These are phyloP conservation scores for Pangasius sanitwongsei DNA, from an alignment of 2,797 vertebrate species.

Conservation along the genomic window DNA sequence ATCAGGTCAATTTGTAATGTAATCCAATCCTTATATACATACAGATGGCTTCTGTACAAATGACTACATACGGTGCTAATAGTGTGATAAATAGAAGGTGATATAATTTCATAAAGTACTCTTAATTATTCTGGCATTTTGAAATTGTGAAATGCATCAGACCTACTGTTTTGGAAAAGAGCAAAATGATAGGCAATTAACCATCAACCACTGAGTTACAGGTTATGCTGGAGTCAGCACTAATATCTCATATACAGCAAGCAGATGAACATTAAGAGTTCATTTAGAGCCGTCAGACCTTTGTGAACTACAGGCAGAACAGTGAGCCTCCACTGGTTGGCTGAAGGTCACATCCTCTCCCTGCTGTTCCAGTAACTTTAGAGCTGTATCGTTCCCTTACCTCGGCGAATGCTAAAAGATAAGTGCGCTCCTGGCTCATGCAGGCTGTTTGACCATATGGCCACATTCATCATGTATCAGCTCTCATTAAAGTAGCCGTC, in stretches of 20 bases:
- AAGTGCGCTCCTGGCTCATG: constrained; percentile 69
- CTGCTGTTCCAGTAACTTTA: constrained; percentile 65
- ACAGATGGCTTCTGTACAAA: not conserved
- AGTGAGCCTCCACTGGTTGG: constrained; percentile 64
- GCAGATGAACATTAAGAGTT: constrained; percentile 54
- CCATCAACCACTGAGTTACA: constrained; percentile 30
- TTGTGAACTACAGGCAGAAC: constrained; percentile 52
- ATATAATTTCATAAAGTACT: not conserved
- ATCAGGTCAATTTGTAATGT: not conserved
- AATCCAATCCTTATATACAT: not conserved
- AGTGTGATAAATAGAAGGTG: not conserved
- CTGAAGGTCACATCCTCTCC: constrained; percentile 73
- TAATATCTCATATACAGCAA: constrained; percentile 32
- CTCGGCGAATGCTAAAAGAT: constrained; percentile 64
- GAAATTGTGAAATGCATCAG: constrained; percentile 14
- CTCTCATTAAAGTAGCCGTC: constrained; percentile 81
- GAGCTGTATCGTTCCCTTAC: constrained; percentile 67
- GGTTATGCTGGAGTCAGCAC: constrained; percentile 34
- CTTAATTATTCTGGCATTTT: constrained; percentile 19
- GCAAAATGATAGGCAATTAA: constrained; percentile 33
- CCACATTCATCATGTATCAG: constrained; percentile 80
- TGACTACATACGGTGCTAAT: not conserved
- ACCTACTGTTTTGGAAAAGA: constrained; percentile 29
- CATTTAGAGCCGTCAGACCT: constrained; percentile 66
- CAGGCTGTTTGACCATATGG: constrained; percentile 82